These are phyloP conservation scores for Atherinomorus stipes DNA, from an alignment of 2,113 vertebrate species.

Conservation along the genomic window DNA sequence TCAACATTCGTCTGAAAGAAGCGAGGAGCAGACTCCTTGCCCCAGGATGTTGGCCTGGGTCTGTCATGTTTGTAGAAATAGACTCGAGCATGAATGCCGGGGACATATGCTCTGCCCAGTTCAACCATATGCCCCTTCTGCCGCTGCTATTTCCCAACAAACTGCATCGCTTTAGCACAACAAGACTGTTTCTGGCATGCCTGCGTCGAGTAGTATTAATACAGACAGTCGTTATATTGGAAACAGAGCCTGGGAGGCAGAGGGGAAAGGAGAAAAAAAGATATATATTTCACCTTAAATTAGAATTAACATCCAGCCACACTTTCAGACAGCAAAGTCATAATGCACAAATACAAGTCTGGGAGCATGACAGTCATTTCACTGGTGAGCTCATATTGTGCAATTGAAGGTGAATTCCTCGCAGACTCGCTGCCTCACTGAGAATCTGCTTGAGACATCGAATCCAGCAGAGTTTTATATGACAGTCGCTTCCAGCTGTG, in stretches of 20 bases:
- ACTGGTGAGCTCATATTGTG: constrained; percentile 12
- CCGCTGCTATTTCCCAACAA: constrained; percentile 64
- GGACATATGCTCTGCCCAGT: constrained; percentile 74
- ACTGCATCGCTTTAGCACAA: constrained; percentile 60
- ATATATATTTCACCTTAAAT: constrained; percentile 32
- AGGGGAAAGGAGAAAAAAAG: constrained; percentile 21
- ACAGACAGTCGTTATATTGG: constrained; percentile 25
- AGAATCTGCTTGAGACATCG: constrained; percentile 17
- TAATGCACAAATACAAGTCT: constrained; percentile 10
- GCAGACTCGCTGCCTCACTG: constrained; percentile 32
- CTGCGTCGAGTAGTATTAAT: constrained; percentile 30
- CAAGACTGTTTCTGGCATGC: constrained; percentile 54
- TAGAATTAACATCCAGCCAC: constrained; percentile 25
- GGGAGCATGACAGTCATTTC: background rate
- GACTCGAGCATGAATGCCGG: constrained; percentile 66
- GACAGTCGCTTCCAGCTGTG: constrained; percentile 50
- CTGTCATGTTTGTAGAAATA: constrained; percentile 63
- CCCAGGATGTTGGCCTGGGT: constrained; percentile 66
- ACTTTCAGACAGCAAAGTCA: constrained; percentile 10
- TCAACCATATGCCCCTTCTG: constrained; percentile 76
- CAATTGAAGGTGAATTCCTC: constrained; percentile 22
- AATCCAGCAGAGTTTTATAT: constrained; percentile 13
- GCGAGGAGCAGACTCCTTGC: constrained; percentile 67
- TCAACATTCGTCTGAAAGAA: constrained; percentile 33
- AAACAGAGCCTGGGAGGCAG: constrained; percentile 26